phyloP scores from a whole-genome alignment of 2,888 invertebrate species.

The Hydriomena furcata region DNA sequence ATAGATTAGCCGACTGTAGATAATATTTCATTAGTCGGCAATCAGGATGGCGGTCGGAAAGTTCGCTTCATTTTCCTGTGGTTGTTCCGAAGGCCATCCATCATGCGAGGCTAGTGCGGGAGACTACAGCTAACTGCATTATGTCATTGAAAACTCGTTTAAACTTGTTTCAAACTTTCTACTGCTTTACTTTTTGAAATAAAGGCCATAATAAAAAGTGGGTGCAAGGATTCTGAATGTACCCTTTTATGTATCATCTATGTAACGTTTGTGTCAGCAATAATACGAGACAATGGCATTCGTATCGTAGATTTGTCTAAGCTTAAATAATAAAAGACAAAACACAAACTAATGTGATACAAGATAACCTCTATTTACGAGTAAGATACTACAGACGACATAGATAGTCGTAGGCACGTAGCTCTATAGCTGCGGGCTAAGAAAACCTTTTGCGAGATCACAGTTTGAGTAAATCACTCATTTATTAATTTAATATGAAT shows the following conservation, averaged over 20 bases:
- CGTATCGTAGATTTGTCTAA: no score
- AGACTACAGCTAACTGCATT: background rate
- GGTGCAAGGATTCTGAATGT: no score
- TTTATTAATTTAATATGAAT: no score
- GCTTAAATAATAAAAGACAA: background rate
- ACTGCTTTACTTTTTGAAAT: no score
- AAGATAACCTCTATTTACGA: background rate
- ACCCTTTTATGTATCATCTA: no score
- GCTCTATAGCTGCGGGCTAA: background rate
- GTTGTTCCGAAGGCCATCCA: constrained; percentile 4
- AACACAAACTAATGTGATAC: constrained; percentile 1
- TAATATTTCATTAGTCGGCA: constrained; percentile 14
- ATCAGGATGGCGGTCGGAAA: constrained; percentile 3
- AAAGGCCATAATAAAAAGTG: no score
- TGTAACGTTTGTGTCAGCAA: no score
- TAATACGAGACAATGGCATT: no score
- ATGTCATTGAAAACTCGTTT: no score
- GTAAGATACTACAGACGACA: background rate
- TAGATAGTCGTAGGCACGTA: background rate
- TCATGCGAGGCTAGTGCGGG: constrained; percentile 1
- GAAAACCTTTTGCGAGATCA: background rate
- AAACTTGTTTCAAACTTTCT: no score
- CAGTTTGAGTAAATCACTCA: no score
- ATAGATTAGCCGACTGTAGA: constrained; percentile 5
- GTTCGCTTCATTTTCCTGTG: constrained; percentile 3